Percentiles rank a stretch among this genome's conserved stretches.
Evolutionary conservation across 2,888 invertebrate species (phyloP).

Genomic region (Resseliella maxima): DNA sequence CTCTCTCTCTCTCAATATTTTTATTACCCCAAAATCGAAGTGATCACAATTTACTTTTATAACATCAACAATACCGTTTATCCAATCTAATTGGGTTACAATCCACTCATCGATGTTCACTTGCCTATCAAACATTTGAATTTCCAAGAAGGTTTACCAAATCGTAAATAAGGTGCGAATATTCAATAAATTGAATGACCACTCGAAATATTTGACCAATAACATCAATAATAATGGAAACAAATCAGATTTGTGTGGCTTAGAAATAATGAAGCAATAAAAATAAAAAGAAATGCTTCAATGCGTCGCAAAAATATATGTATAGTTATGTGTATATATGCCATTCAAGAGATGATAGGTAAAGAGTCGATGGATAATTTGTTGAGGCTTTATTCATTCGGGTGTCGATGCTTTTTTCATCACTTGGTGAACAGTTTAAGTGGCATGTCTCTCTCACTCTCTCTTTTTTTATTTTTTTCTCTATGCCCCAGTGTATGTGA

Average conservation of each 20-base stretch:
- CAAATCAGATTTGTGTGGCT: background rate
- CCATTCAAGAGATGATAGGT: too few species aligned
- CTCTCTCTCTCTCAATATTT: too few species aligned
- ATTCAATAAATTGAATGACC: background rate
- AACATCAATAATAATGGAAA: background rate
- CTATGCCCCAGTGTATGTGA: too few species aligned
- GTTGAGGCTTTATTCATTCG: background rate
- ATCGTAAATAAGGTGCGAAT: background rate
- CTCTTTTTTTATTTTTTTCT: too few species aligned
- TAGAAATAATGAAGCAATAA: constrained; percentile 1
- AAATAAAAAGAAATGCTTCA: background rate
- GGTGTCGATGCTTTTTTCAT: background rate
- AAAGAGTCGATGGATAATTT: background rate
- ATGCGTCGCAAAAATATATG: background rate
- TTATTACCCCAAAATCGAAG: background rate
- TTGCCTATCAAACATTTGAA: background rate
- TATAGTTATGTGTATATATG: too few species aligned
- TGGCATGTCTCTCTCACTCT: too few species aligned
- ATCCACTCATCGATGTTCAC: background rate
- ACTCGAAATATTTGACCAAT: background rate
- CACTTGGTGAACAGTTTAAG: too few species aligned
- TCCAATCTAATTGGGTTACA: background rate
- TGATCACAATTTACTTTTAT: background rate
- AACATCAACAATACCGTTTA: background rate
- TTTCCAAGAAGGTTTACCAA: background rate